Conservation (phyloP, 2,888 invertebrate species). For the Spialia ferax region DNA sequence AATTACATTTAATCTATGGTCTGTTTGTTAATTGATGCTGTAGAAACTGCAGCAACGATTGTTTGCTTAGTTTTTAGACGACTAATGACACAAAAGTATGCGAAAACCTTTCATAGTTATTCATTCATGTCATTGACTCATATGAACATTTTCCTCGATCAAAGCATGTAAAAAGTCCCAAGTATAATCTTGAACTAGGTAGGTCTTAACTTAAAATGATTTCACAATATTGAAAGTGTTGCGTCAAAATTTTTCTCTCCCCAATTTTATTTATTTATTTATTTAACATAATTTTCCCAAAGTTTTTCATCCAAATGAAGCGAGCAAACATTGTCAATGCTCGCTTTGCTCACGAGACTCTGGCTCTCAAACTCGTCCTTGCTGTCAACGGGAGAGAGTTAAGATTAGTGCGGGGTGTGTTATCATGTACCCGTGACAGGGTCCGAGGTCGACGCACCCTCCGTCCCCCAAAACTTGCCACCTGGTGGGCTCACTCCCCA, state of each 20-base stretch:
- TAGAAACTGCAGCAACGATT: conserved; percentile 21
- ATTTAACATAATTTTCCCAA: not conserved
- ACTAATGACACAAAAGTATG: conserved; percentile 35
- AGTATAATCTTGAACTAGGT: not conserved
- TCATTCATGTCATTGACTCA: conserved; percentile 33
- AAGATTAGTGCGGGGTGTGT: conserved; percentile 56
- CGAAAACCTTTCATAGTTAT: conserved; percentile 28
- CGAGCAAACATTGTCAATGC: not conserved
- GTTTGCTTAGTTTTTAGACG: conserved; percentile 33
- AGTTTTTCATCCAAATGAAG: not conserved
- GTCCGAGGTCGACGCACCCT: conserved; percentile 82
- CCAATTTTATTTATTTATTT: not conserved
- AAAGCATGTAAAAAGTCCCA: conserved; percentile 18
- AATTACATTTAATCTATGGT: conserved; percentile 3
- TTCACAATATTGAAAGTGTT: too few relatives aligned
- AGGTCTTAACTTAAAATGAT: too few relatives aligned
- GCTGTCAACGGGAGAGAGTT: conserved; percentile 50
- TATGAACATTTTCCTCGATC: conserved; percentile 27
- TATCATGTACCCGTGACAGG: conserved; percentile 55
- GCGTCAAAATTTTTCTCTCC: not conserved
- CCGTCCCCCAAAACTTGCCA: conserved; percentile 72
- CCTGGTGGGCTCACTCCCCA: conserved; percentile 70
- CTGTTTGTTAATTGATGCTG: conserved; percentile 10
- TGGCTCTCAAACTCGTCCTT: conserved; percentile 43
- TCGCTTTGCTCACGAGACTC: not conserved